A percentile compares a stretch with the other conserved stretches of the same genome.
phyloP scores from a whole-genome alignment of 2,888 invertebrate genomes.

The Lasioglossum pauxillum region DNA sequence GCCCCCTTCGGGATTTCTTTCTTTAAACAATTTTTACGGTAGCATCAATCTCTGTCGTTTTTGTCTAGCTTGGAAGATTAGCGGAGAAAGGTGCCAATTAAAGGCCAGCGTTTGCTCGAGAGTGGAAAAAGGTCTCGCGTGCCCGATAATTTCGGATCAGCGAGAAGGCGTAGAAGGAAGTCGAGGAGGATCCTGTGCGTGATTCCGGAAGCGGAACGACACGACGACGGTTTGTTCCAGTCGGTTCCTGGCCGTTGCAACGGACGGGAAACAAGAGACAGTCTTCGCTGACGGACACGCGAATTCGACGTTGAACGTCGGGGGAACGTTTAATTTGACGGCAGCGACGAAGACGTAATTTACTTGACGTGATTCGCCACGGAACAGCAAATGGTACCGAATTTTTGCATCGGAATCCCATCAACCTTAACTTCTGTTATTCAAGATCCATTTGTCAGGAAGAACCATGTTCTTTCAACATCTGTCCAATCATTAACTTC shows the following conservation, averaged over 20 bases:
- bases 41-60: not conserved
- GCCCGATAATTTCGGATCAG: conserved; percentile 50
- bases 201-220: conserved; percentile 60
- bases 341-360: not conserved
- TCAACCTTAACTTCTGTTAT: not conserved
- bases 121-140: conserved; percentile 51
- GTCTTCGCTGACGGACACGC: conserved; percentile 71
- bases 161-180: conserved; percentile 41
- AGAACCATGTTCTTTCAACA: not conserved
- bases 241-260: conserved; percentile 28
- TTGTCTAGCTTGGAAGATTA: too few relatives aligned
- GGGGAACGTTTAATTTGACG: conserved; percentile 53
- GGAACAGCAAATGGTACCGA: not conserved
- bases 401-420: not conserved
- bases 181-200: conserved; percentile 43
- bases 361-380: not conserved
- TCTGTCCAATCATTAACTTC: too few relatives aligned
- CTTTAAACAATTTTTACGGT: not conserved
- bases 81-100: conserved; percentile 37
- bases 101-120: conserved; percentile 32
- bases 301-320: conserved; percentile 82
- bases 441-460: not conserved
- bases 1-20: not conserved
- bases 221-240: conserved; percentile 24
- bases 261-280: conserved; percentile 44